A percentile compares a stretch with the other conserved stretches of the same genome.
These are phyloP conservation scores for Galaxea fascicularis DNA, from an alignment of 92 coral and sea anemone species.

Conservation along the genomic window DNA sequence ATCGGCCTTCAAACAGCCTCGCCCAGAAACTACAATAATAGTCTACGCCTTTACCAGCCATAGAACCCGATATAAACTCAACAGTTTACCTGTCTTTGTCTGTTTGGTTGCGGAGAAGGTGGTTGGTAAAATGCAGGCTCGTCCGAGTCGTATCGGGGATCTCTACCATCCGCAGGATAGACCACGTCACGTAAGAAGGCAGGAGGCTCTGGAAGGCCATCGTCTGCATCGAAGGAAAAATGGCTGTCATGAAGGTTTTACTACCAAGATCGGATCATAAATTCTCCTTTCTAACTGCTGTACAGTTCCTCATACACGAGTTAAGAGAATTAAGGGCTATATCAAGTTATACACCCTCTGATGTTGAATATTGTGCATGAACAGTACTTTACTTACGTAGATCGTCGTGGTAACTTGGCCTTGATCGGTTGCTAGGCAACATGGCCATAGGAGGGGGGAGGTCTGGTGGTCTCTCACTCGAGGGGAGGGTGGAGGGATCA, in stretches of 20 bases:
- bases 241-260: neutral
- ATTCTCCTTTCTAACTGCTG: too few species aligned
- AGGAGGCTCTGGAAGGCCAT: constrained; percentile 85
- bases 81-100: constrained; percentile 56
- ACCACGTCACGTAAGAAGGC: constrained; percentile 73
- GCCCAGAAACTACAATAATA: too few species aligned
- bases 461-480: constrained; percentile 77
- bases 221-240: constrained; percentile 30
- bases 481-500: constrained; percentile 73
- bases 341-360: too few species aligned
- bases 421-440: constrained; percentile 40
- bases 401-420: constrained; percentile 19
- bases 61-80: neutral
- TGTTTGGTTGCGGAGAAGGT: constrained; percentile 15
- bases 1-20: too few species aligned
- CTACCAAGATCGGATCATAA: too few species aligned
- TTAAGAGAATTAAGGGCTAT: too few species aligned
- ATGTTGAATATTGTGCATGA: too few species aligned
- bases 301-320: too few species aligned
- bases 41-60: too few species aligned
- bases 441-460: constrained; percentile 97
- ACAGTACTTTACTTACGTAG: constrained; percentile 74
- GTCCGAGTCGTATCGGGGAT: constrained; percentile 26
- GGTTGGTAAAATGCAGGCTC: constrained; percentile 31
- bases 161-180: constrained; percentile 58